A percentile compares a stretch with the other conserved stretches of the same genome.
Evolutionary conservation across 2,797 vertebrate species (phyloP).

Genomic region (Leptodactylus fallax): DNA sequence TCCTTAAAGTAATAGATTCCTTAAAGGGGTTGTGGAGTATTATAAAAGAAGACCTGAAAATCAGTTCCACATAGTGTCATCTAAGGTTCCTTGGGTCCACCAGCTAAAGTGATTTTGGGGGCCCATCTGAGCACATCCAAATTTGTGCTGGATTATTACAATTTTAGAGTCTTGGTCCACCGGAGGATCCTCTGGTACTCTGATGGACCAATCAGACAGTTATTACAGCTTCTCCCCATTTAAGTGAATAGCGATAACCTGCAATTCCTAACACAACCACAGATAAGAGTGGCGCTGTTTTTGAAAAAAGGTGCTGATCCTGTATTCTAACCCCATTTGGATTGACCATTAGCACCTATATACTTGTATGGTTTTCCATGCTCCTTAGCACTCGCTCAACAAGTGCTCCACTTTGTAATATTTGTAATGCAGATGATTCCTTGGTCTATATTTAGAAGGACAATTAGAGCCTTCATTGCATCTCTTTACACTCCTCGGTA

Average conservation of each 20-base stretch:
- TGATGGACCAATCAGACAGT: no score
- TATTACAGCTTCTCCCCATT: background rate
- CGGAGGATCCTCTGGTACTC: no score
- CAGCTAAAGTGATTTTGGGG: no score
- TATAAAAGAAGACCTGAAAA: no score
- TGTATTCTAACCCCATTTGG: background rate
- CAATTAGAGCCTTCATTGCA: background rate
- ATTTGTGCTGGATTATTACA: no score
- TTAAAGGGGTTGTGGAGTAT: background rate
- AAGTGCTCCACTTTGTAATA: background rate
- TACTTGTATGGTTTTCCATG: background rate
- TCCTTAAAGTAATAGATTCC: background rate
- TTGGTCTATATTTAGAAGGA: slow-evolving; percentile 14
- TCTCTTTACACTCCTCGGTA: background rate
- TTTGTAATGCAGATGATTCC: background rate
- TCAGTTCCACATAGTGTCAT: background rate
- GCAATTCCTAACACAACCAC: background rate
- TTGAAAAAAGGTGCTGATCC: background rate
- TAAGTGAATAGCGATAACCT: background rate
- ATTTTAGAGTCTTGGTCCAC: no score
- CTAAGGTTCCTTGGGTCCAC: no score
- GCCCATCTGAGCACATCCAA: no score
- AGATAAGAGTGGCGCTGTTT: background rate
- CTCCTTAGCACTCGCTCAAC: background rate
- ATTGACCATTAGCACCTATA: background rate